phyloP scores from a whole-genome alignment of 2,113 vertebrate genomes.

The Equus quagga region DNA sequence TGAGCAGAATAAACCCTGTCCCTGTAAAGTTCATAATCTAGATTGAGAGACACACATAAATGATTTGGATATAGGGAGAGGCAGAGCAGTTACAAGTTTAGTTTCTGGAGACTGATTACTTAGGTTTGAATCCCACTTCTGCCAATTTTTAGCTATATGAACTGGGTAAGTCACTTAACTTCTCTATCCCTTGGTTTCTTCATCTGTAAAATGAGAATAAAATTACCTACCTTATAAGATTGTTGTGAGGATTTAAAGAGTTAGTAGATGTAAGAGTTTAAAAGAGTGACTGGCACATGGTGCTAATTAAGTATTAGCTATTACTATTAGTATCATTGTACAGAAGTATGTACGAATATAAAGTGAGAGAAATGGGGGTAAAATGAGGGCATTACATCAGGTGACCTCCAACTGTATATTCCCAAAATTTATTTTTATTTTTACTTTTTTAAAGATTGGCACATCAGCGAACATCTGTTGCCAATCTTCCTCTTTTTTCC shows the following conservation, averaged over 20 bases:
- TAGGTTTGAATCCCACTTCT: neutral
- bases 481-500: no score
- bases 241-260: constrained; percentile 26
- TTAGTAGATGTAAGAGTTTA: neutral
- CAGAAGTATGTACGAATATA: neutral
- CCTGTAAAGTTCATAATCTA: neutral
- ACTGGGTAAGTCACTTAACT: neutral
- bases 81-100: neutral
- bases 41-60: neutral
- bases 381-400: neutral
- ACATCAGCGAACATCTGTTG: no score
- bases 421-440: neutral
- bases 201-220: neutral
- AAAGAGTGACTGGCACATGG: neutral
- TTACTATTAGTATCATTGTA: neutral
- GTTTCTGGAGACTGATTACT: neutral
- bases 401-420: neutral
- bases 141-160: neutral
- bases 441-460: no score
- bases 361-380: neutral
- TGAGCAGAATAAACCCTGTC: neutral
- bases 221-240: neutral
- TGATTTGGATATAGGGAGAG: neutral
- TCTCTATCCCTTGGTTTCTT: neutral
- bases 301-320: constrained; percentile 14